Evolutionary conservation across 1,140 invertebrate genomes (phyloP), one percentile per base, ranked within the genome.

Genomic region (Drosophila takahashii): DNA sequence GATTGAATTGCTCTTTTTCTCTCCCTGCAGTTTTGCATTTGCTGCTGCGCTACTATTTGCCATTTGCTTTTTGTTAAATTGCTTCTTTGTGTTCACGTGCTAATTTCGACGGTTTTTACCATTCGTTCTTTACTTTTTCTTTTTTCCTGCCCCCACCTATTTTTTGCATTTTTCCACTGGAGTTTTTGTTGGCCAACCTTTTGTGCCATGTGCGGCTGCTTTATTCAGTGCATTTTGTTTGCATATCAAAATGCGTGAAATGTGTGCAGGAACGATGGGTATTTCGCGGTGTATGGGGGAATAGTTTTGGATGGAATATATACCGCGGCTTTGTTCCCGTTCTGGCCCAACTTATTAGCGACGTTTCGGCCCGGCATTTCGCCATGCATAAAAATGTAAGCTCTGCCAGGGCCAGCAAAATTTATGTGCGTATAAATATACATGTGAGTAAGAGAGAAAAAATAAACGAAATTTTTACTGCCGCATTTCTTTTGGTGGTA

Each of bases 201-300:
- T 83, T 83, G 79, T 83, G 74, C 79, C 61, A 64, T 77, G 58
- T 51, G 54, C 57, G 53, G 73, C 72, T 70, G 64, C 51, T 78
- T 81, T 86, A 86, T 86, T 81, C 81, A 86, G 65, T 87, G 83
- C 83, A 77, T 83, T 86, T 65, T 86, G 81, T 85, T 86, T 86
- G 83, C 83, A 86, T 87, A 86, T 86, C 75, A 86, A 86, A 85
- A 86, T 86, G 83, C 83, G 83, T 86, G 61, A 87, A 86, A 86
- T 86, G 70, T 79, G 64, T 75, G 64, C 57, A 42, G n/a, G 45
- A 65, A 60, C 41, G 37, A 48, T 47, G 53, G 47, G 15, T n/a
- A 69, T 18, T n/a, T 10, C 37, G 13, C 10, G 6, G 11, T 6
- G 36, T 10, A 37, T 11, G 44, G 16, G 37, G 26, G 27, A 59